These are phyloP conservation scores for Pseudonaja textilis DNA, from an alignment of 2,113 vertebrate species.

Conservation along the genomic window DNA sequence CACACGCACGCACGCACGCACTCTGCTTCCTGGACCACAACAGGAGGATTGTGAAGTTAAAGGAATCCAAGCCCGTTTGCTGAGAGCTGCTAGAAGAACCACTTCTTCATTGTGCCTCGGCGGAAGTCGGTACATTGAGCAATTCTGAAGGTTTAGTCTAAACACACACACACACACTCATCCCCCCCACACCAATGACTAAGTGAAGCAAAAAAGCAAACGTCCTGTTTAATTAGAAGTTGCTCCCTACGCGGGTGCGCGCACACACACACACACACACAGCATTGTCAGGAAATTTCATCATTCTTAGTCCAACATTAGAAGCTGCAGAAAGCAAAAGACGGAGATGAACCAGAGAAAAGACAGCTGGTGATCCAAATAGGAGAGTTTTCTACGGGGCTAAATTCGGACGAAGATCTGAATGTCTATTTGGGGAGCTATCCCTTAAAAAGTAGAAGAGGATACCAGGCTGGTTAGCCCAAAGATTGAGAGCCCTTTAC, in stretches of 20 bases:
- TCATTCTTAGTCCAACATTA: not conserved
- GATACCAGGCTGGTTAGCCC: too few species aligned
- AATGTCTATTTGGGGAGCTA: too few species aligned
- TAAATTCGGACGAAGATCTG: too few species aligned
- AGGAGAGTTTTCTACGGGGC: not conserved
- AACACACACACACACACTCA: not conserved
- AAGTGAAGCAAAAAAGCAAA: conserved; percentile 1
- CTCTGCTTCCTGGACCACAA: conserved; percentile 3
- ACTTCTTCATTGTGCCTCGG: conserved; percentile 4
- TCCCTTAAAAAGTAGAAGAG: not conserved
- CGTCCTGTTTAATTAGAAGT: not conserved
- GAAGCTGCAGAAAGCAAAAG: not conserved
- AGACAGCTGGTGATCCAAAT: not conserved
- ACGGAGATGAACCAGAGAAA: not conserved
- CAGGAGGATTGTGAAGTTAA: not conserved
- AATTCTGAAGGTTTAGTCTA: conserved; percentile 23
- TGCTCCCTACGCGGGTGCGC: not conserved
- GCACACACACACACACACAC: not conserved
- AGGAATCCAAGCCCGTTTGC: not conserved
- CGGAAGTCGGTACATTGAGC: conserved; percentile 19
- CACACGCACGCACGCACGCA: too few species aligned
- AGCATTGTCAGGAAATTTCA: conserved; percentile 23
- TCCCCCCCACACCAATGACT: not conserved
- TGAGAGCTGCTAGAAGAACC: not conserved
- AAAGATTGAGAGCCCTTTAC: too few species aligned